phyloP scores from a whole-genome alignment of 2,113 vertebrate species.

The Electrona antarctica region DNA sequence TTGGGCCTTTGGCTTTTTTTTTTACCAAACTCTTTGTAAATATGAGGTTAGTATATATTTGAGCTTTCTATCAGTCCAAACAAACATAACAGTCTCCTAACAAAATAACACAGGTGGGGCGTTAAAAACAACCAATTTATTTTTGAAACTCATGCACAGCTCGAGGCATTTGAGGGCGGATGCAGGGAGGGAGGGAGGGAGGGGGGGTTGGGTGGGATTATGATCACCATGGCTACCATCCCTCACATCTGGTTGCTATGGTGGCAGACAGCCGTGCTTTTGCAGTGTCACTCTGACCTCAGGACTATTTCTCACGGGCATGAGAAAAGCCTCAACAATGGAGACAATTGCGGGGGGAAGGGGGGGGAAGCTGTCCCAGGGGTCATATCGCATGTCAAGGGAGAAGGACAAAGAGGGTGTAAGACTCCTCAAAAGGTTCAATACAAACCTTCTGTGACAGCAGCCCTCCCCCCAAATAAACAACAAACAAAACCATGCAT shows the following conservation, averaged over 20 bases:
- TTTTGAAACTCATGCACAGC: conserved; percentile 10
- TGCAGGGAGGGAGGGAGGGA: no score
- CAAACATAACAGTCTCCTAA: conserved; percentile 42
- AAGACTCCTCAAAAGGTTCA: conserved; percentile 47
- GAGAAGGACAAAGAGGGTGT: conserved; percentile 63
- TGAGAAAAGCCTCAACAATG: conserved; percentile 70
- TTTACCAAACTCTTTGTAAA: conserved; percentile 36
- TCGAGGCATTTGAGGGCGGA: conserved; percentile 40
- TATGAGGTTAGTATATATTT: conserved; percentile 13
- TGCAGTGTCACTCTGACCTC: conserved; percentile 70
- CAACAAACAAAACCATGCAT: conserved; percentile 11
- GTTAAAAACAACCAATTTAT: conserved; percentile 15
- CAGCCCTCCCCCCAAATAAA: not conserved
- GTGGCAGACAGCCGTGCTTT: conserved; percentile 63
- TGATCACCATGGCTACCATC: conserved; percentile 53
- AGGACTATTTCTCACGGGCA: conserved; percentile 72
- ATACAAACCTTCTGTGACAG: conserved; percentile 48
- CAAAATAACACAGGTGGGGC: conserved; percentile 31
- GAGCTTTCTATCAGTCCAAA: conserved; percentile 4
- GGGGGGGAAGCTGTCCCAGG: conserved; percentile 44
- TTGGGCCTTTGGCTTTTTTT: conserved; percentile 13
- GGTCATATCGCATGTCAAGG: conserved; percentile 64
- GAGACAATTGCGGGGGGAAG: conserved; percentile 41
- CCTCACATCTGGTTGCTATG: conserved; percentile 77
- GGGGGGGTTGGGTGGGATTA: conserved; percentile 26